Base-by-base conservation (phyloP, 2,888 invertebrate species). In the Acheta domesticus region DNA sequence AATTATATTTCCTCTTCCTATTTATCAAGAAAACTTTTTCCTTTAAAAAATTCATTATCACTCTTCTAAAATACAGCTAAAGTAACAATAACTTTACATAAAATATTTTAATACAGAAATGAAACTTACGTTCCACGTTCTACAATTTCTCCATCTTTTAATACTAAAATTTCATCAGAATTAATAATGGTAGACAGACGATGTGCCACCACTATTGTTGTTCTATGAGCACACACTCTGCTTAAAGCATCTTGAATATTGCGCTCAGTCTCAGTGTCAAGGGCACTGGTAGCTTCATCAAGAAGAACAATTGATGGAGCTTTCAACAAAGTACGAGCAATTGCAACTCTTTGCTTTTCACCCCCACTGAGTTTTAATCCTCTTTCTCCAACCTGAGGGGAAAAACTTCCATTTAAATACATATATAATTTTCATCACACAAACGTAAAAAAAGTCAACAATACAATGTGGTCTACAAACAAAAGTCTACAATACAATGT, bases 331-430 rank as follows among this genome's bases (percentile, higher is more conserved):
- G 98, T 98, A 82, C 99, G 89, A 0, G 99, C 99, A 82, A 99
- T 99, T 0, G 98, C 99, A 80, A 99, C 96, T 83, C 98, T 90
- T 86, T 99, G 99, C 85, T 99, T 99, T 86, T 99, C 99, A 2
- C 99, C 99, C 2, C 99, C 99, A 86, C 98, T 98, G 81, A 99
- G 88, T 82, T 97, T 93, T 80, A 99, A 87, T 11, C 99, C 99
- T 85, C 99, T 89, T 87, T 99, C 99, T 11, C 99, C 99, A 23
- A 99, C 96, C 92, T 94, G 82, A 82, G 79, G 81, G 73, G 80
- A 50, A 79, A 76, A 48, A 78, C 12, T 19, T 49, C 21, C 2
- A 48, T n/a, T 79, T 23, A 78, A 80, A 73, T 77, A 49, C 36
- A 36, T 36, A 12, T 78, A 21, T 19, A 62, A 62, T 62, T 62